These are phyloP conservation scores for Channa argus DNA, from an alignment of 2,113 vertebrate species.

Conservation along the genomic window DNA sequence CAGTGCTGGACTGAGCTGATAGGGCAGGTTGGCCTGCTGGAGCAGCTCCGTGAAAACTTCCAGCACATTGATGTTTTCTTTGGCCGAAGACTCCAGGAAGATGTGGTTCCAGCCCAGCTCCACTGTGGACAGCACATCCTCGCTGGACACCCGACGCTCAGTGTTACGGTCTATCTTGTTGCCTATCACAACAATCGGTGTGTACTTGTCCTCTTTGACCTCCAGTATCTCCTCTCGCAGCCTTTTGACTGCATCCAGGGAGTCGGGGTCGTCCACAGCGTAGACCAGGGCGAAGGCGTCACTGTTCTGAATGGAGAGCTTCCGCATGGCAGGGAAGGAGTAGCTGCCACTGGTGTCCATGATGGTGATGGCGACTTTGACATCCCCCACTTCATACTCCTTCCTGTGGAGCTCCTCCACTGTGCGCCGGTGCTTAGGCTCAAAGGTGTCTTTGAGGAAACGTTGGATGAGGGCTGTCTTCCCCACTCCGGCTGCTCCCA, in stretches of 20 bases:
- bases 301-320: slow-evolving; percentile 91
- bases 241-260: slow-evolving; percentile 87
- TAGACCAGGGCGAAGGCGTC: slow-evolving; percentile 93
- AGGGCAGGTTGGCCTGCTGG: slow-evolving; percentile 87
- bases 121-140: slow-evolving; percentile 86
- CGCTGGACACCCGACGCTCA: slow-evolving; percentile 78
- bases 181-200: slow-evolving; percentile 90
- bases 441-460: slow-evolving; percentile 91
- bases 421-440: slow-evolving; percentile 89
- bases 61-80: slow-evolving; percentile 90
- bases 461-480: slow-evolving; percentile 92
- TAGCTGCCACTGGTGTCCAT: slow-evolving; percentile 95
- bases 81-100: slow-evolving; percentile 90
- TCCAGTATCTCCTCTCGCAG: slow-evolving; percentile 92
- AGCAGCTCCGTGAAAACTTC: slow-evolving; percentile 91
- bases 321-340: slow-evolving; percentile 93
- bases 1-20: slow-evolving; percentile 84
- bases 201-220: slow-evolving; percentile 89
- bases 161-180: slow-evolving; percentile 87
- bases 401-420: slow-evolving; percentile 94
- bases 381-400: slow-evolving; percentile 87
- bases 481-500: slow-evolving; percentile 91
- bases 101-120: slow-evolving; percentile 92
- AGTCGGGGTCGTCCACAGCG: slow-evolving; percentile 87
- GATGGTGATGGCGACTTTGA: slow-evolving; percentile 88